Conservation (phyloP, 2,113 vertebrate species). For the Chaenocephalus aceratus region DNA sequence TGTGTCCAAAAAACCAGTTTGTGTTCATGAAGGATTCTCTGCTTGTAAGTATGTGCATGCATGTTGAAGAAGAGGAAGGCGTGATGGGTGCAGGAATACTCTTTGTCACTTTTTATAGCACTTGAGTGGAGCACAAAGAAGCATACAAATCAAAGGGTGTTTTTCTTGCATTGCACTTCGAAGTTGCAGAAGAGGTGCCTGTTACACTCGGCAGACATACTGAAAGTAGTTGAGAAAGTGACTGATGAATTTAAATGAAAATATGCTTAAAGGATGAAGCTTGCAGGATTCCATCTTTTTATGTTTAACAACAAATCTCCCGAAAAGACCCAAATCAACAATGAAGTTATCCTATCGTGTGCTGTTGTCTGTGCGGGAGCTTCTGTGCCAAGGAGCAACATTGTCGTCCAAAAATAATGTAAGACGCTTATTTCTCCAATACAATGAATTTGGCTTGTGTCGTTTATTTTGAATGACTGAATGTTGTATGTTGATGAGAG, state of each 20-base stretch:
- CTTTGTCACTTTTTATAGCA: not conserved
- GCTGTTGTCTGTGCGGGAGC: not conserved
- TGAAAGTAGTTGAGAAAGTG: not conserved
- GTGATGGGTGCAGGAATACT: conserved; percentile 15
- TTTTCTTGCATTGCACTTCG: not conserved
- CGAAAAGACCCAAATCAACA: conserved; percentile 1
- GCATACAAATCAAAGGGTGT: not conserved
- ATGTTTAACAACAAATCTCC: conserved; percentile 16
- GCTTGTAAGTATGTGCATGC: conserved; percentile 13
- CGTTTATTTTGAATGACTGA: not conserved
- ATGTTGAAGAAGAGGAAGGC: conserved; percentile 7
- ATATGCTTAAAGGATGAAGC: not conserved
- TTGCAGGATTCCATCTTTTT: conserved; percentile 4
- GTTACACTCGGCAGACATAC: conserved; percentile 6
- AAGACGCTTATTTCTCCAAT: not conserved
- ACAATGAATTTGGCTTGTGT: not conserved
- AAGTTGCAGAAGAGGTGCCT: not conserved
- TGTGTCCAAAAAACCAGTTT: not conserved
- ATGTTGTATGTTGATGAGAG: not conserved
- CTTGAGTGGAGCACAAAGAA: not conserved
- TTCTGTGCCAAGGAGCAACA: not conserved
- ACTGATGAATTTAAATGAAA: conserved; percentile 3
- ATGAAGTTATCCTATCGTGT: not conserved
- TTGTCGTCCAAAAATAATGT: not conserved
- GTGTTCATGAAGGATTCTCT: conserved; percentile 14